phyloP scores from a whole-genome alignment of 1,140 invertebrate species.

The Drosophila pseudoananassae region DNA sequence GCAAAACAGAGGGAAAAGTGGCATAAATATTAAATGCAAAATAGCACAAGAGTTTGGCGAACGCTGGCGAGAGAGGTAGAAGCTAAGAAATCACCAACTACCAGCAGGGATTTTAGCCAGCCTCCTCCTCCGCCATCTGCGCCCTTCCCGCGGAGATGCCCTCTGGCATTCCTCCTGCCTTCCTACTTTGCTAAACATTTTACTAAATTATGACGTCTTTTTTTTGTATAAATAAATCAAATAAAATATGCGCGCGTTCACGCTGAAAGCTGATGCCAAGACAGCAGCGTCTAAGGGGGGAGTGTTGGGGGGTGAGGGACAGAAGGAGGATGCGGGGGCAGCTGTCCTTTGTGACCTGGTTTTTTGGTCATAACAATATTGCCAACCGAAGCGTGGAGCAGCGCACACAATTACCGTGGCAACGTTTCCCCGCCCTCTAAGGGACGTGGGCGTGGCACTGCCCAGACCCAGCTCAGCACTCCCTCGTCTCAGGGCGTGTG shows the following conservation, averaged over 20 bases:
- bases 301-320: neutral
- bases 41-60: slow-evolving; percentile 46
- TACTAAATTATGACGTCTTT: slow-evolving; percentile 65
- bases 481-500: neutral
- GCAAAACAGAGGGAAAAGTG: slow-evolving; percentile 49
- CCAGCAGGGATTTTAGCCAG: slow-evolving; percentile 35
- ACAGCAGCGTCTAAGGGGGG: slow-evolving; percentile 13
- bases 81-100: slow-evolving; percentile 60
- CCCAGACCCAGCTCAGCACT: slow-evolving; percentile 2
- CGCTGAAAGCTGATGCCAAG: slow-evolving; percentile 56
- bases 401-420: slow-evolving; percentile 78
- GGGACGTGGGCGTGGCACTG: slow-evolving; percentile 49
- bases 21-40: slow-evolving; percentile 82
- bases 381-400: slow-evolving; percentile 80
- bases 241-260: slow-evolving; percentile 80
- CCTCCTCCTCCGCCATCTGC: neutral
- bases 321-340: slow-evolving; percentile 11
- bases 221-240: slow-evolving; percentile 73
- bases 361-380: slow-evolving; percentile 83
- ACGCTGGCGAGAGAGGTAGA: neutral
- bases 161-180: slow-evolving; percentile 9
- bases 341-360: slow-evolving; percentile 78
- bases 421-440: slow-evolving; percentile 53
- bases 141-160: no score
- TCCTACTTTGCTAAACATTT: slow-evolving; percentile 47